Percentiles rank a stretch among this genome's conserved stretches.
Conservation (phyloP, 2,797 vertebrate genomes). For the Myripristis murdjan region DNA sequence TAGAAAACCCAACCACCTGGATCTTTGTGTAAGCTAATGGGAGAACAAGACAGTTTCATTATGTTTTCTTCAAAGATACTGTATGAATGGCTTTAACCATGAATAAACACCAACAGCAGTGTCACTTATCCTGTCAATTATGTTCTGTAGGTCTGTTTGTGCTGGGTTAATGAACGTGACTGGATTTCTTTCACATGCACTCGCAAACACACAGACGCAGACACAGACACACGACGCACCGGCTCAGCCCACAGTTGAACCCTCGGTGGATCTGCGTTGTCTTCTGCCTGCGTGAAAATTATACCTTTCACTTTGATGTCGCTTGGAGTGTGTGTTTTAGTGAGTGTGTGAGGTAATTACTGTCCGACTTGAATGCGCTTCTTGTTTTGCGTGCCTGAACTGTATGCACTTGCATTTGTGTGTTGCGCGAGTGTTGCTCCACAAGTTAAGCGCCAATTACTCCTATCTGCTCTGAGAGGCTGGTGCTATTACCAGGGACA, state of each 20-base stretch:
- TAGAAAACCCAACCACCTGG: slow-evolving; percentile 43
- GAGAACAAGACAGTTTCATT: slow-evolving; percentile 52
- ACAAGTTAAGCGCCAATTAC: slow-evolving; percentile 10
- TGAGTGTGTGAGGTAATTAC: slow-evolving; percentile 12
- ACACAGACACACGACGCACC: too few species aligned
- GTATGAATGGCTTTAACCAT: slow-evolving; percentile 41
- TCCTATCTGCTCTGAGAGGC: slow-evolving; percentile 17
- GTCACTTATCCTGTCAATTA: slow-evolving; percentile 59
- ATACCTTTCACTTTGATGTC: slow-evolving; percentile 36
- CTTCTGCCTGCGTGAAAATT: slow-evolving; percentile 22
- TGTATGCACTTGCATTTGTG: too few species aligned
- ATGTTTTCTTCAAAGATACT: slow-evolving; percentile 50
- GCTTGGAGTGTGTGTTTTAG: slow-evolving; percentile 4
- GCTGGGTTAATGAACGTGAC: slow-evolving; percentile 38
- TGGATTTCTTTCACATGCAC: slow-evolving; percentile 29
- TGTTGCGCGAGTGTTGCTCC: neutral
- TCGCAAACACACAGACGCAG: slow-evolving; percentile 3
- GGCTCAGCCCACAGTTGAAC: too few species aligned
- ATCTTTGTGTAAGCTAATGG: slow-evolving; percentile 52
- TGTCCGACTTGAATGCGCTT: neutral
- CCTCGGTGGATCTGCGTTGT: slow-evolving; percentile 15
- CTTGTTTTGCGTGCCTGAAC: too few species aligned
- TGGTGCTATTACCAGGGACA: slow-evolving; percentile 44
- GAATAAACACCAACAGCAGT: slow-evolving; percentile 50
- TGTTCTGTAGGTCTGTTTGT: slow-evolving; percentile 32